Percentiles rank a stretch among this genome's conserved stretches.
These are phyloP conservation scores for Calliopsis andreniformis DNA, from an alignment of 1,140 invertebrate species.

Conservation along the genomic window DNA sequence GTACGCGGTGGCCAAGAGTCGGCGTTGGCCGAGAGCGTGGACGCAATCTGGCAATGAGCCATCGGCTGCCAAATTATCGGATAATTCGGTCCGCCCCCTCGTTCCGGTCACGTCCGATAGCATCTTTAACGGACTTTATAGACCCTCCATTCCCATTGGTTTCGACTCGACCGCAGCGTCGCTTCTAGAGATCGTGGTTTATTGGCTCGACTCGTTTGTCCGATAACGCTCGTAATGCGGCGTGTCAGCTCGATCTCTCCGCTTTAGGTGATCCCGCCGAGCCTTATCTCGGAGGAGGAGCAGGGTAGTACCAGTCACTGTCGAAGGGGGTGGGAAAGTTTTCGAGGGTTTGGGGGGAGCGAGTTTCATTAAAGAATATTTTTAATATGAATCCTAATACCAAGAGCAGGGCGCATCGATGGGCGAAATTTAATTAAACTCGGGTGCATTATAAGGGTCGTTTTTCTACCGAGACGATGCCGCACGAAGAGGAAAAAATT, in stretches of 20 bases:
- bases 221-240: slow-evolving; percentile 6
- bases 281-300: background rate
- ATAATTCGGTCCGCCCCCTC: slow-evolving; percentile 54
- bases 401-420: background rate
- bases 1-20: slow-evolving; percentile 1
- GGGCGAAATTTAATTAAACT: slow-evolving; percentile 25
- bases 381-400: background rate
- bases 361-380: slow-evolving; percentile 20
- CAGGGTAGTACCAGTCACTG: background rate
- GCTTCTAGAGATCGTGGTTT: background rate
- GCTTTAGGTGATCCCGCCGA: background rate
- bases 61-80: slow-evolving; percentile 57
- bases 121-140: slow-evolving; percentile 27
- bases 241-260: background rate
- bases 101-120: slow-evolving; percentile 33
- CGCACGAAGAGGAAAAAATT: background rate
- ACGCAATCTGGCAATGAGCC: slow-evolving; percentile 56
- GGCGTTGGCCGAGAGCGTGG: background rate
- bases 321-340: background rate
- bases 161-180: slow-evolving; percentile 2
- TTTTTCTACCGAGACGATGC: background rate
- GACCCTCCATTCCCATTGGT: background rate
- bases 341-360: background rate
- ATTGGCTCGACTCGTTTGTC: slow-evolving; percentile 5
- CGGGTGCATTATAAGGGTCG: background rate